Evolutionary conservation across 2,888 invertebrate genomes (phyloP).

Genomic region (Drosophila birchii): DNA sequence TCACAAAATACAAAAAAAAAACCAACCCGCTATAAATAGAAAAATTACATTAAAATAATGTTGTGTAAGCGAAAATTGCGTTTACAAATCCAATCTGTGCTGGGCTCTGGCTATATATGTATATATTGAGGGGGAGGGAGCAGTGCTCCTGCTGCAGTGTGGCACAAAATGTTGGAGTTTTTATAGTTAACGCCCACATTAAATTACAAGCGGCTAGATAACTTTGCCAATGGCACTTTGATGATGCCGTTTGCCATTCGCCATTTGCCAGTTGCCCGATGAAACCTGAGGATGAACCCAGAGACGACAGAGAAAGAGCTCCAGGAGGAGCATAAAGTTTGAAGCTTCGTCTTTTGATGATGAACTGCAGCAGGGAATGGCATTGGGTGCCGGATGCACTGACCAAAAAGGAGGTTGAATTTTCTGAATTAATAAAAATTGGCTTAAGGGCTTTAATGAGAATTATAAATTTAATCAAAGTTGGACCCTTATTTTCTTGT

Average conservation of each 20-base stretch:
- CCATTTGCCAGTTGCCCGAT: constrained; percentile 13
- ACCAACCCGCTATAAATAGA: constrained; percentile 31
- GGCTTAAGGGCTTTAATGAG: no score
- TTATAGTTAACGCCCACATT: constrained; percentile 61
- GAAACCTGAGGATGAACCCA: constrained; percentile 26
- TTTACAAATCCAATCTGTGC: constrained; percentile 72
- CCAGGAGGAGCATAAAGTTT: constrained; percentile 22
- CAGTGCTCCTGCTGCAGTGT: constrained; percentile 12
- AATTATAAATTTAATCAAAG: no score
- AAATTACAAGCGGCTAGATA: constrained; percentile 64
- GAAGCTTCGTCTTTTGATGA: constrained; percentile 33
- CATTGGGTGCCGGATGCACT: neutral
- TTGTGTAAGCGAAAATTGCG: constrained; percentile 69
- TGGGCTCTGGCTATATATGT: constrained; percentile 3
- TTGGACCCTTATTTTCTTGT: no score
- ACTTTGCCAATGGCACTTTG: constrained; percentile 57
- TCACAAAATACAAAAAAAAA: constrained; percentile 1
- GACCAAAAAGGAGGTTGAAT: neutral
- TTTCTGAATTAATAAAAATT: neutral
- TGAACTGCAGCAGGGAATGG: constrained; percentile 24
- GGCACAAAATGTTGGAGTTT: constrained; percentile 42
- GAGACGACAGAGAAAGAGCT: neutral
- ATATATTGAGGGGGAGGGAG: neutral
- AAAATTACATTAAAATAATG: constrained; percentile 74
- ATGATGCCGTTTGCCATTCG: constrained; percentile 42